Conservation (phyloP, 2,113 vertebrate genomes). For the Phodopus roborovskii region DNA sequence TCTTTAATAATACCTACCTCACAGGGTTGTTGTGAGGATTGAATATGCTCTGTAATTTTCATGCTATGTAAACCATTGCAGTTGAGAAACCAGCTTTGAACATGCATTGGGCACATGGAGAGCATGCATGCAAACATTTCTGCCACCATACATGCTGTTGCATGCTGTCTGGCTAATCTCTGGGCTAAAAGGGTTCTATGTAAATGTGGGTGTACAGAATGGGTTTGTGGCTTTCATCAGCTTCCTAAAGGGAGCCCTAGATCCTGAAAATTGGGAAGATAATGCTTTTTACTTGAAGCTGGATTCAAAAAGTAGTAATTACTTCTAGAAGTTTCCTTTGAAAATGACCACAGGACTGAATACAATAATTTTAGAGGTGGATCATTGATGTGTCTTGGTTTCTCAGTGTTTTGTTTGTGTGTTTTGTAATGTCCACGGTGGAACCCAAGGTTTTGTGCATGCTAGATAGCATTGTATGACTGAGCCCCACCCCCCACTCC, state of each 20-base stretch:
- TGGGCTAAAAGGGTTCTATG: neutral
- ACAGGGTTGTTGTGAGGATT: slow-evolving; percentile 42
- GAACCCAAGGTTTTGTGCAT: neutral
- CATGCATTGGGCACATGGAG: neutral
- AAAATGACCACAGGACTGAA: neutral
- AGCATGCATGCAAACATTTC: neutral
- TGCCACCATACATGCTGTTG: neutral
- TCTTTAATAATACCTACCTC: slow-evolving; percentile 28
- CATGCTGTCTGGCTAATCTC: neutral
- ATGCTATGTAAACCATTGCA: neutral
- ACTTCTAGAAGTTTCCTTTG: slow-evolving; percentile 18
- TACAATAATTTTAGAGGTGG: neutral
- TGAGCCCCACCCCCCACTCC: too few relatives aligned
- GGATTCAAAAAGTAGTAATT: neutral
- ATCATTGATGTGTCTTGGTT: neutral
- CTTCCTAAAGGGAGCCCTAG: neutral
- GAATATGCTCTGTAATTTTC: slow-evolving; percentile 35
- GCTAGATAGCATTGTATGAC: neutral
- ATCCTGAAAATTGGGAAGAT: slow-evolving; percentile 5
- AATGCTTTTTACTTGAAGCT: neutral
- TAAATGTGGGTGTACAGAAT: neutral
- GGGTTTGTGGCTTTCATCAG: neutral
- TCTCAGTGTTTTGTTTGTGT: neutral
- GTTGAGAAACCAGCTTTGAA: slow-evolving; percentile 15
- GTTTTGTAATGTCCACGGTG: neutral